phyloP scores from a whole-genome alignment of 2,113 vertebrate species.

The Pseudorasbora parva region DNA sequence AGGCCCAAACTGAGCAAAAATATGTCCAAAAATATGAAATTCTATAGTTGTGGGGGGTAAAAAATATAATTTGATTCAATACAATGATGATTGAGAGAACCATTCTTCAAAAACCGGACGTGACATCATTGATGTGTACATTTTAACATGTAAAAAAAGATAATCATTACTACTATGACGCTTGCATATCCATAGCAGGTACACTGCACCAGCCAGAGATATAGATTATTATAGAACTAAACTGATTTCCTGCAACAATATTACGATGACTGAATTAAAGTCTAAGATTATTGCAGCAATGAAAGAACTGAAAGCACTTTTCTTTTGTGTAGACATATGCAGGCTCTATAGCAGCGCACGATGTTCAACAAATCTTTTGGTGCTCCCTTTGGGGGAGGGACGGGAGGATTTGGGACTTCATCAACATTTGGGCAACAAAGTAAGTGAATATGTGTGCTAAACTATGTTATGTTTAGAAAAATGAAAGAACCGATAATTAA shows the following conservation, averaged over 20 bases:
- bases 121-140: too few relatives aligned
- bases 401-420: slow-evolving; percentile 88
- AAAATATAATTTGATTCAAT: neutral
- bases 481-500: neutral
- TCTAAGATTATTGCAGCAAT: too few relatives aligned
- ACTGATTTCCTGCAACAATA: too few relatives aligned
- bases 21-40: neutral
- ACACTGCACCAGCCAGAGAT: neutral
- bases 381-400: slow-evolving; percentile 88
- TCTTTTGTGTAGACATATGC: slow-evolving; percentile 69
- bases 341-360: slow-evolving; percentile 70
- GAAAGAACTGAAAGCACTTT: neutral
- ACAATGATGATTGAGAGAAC: neutral
- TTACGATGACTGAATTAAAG: too few relatives aligned
- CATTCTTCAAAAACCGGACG: too few relatives aligned
- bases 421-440: slow-evolving; percentile 95
- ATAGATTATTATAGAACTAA: too few relatives aligned
- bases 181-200: neutral
- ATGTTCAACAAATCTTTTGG: slow-evolving; percentile 99
- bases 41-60: neutral
- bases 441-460: slow-evolving; percentile 72
- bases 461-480: neutral
- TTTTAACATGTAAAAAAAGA: too few relatives aligned
- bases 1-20: too few relatives aligned
- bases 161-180: too few relatives aligned